Conservation (phyloP, 2,888 invertebrate species). For the Agriotes lineatus region DNA sequence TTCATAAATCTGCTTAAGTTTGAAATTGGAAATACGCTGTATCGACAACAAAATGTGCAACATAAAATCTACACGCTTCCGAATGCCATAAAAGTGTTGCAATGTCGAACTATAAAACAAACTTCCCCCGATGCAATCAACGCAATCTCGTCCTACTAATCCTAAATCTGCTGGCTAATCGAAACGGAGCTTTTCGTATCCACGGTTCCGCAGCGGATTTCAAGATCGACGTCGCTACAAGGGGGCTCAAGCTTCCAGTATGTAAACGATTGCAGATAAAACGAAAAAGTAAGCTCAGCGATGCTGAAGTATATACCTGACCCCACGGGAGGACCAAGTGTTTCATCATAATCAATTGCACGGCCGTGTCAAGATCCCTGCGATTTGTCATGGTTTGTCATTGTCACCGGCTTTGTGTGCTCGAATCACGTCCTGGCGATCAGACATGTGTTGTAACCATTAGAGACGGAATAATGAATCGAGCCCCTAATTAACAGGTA, state of each 20-base stretch:
- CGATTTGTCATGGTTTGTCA: conserved; percentile 52
- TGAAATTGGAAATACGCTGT: no score
- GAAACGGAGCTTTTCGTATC: neutral
- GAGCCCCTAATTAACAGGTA: conserved; percentile 3
- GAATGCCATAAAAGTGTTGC: no score
- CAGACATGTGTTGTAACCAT: conserved; percentile 18
- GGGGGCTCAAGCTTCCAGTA: neutral
- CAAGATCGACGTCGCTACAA: neutral
- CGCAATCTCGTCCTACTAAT: no score
- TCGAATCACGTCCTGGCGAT: conserved; percentile 17
- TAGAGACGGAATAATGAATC: conserved; percentile 1
- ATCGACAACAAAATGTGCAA: no score
- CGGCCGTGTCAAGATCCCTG: conserved; percentile 42
- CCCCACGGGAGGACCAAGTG: conserved; percentile 26
- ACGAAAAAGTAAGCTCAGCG: conserved; percentile 25
- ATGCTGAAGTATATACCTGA: conserved; percentile 37
- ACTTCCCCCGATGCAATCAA: no score
- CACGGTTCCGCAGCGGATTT: neutral
- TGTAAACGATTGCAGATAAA: conserved; percentile 12
- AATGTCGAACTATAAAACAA: no score
- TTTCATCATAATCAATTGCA: conserved; percentile 48
- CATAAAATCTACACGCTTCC: no score
- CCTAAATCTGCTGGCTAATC: conserved; percentile 5
- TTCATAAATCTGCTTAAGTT: no score
- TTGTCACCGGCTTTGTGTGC: conserved; percentile 34